Base-by-base conservation (phyloP, 2,888 invertebrate species). In the Tetheella fluctuosa region DNA sequence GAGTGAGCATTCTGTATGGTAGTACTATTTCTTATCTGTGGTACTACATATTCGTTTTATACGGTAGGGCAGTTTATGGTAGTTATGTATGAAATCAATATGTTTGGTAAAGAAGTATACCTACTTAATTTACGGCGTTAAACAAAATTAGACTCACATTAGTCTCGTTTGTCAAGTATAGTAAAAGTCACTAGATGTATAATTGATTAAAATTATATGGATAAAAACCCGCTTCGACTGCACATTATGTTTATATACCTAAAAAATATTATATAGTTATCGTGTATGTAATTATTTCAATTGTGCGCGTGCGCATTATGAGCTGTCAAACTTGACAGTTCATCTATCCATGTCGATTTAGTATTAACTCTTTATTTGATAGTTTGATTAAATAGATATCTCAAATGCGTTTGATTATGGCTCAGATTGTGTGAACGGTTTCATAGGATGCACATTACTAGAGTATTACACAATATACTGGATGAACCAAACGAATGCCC, bases 111-210 rank as follows among this genome's bases (percentile, higher is more conserved):
- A 1, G 7, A 48, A 20, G 48, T 48, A 48, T 13, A 30, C 30
- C 7, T 34, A 7, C 34, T 37, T 42, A 17, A 48, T 37, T 42
- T 8, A 48, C 2, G 2, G 48, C 48, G 58, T 68, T 68, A 62
- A 74, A 73, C 79, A 79, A 78, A 80, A 76, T 80, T 81, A 83
- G 76, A 64, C 80, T 73, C 80, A 77, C 80, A 65, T 70, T 75
- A 63, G 66, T 61, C 70, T 66, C 67, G 68, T 71, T 71, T 67
- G 71, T 83, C 73, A 75, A 79, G 69, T 74, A 77, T 79, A 77
- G 70, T n/a, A 72, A 71, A 77, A 84, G 82, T 84, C 84, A 83
- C 77, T 83, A 84, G 82, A 70, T 80, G 75, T 80, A 73, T 80
- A 69, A 63, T 68, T 65, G 54, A 63, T 64, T 64, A 52, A 58